phyloP scores from a whole-genome alignment of 2,888 invertebrate species.

The Aromia moschata region DNA sequence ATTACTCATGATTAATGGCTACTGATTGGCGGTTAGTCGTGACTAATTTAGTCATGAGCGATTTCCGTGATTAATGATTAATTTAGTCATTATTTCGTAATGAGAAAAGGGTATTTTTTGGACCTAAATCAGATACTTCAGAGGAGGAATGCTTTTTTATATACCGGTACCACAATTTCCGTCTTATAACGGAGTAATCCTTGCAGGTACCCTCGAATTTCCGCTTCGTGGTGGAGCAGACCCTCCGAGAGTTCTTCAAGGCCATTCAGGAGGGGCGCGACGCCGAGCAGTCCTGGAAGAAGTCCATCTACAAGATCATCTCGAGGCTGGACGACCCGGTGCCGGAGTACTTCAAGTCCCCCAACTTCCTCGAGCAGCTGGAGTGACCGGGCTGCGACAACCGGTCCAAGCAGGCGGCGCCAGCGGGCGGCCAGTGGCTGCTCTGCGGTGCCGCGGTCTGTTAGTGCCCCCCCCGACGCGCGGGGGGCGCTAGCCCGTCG shows the following conservation, averaged over 20 bases:
- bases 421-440: conserved; percentile 48
- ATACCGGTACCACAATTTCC: no score
- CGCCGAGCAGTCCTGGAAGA: conserved; percentile 99
- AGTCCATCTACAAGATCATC: conserved; percentile 99
- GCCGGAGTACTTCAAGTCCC: conserved; percentile 99
- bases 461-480: no score
- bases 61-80: no score
- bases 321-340: conserved; percentile 98
- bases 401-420: conserved; percentile 54
- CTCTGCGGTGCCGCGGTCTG: conserved; percentile 48
- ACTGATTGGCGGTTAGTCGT: no score
- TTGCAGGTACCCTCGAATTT: conserved; percentile 96
- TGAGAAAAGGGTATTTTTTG: no score
- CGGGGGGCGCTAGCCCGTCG: conserved; percentile 30
- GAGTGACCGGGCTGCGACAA: conserved; percentile 72
- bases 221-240: conserved; percentile 96
- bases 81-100: no score
- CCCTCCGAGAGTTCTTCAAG: conserved; percentile 98
- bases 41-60: no score
- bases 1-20: no score
- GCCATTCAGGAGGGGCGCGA: conserved; percentile 97
- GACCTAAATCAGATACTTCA: no score
- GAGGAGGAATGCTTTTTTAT: no score
- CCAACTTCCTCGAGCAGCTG: conserved; percentile 98
- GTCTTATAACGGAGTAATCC: background rate